phyloP scores from a whole-genome alignment of 2,797 vertebrate species.

The Hoplostethus atlanticus region DNA sequence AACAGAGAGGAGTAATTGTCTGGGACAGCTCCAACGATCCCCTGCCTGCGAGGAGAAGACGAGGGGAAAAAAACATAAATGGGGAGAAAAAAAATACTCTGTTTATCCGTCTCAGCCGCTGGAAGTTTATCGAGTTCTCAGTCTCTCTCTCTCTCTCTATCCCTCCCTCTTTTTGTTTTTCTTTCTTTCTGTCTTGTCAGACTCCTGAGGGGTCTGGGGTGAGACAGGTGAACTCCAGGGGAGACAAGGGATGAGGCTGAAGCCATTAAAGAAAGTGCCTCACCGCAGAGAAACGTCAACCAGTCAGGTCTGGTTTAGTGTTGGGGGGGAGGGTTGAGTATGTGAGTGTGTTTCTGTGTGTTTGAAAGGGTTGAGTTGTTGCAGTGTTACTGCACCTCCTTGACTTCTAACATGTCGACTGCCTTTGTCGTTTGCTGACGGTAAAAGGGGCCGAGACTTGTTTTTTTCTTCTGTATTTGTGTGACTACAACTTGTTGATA shows the following conservation, averaged over 20 bases:
- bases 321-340: slow-evolving; percentile 47
- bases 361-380: slow-evolving; percentile 18
- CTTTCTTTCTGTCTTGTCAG: slow-evolving; percentile 57
- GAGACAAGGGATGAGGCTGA: slow-evolving; percentile 73
- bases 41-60: slow-evolving; percentile 41
- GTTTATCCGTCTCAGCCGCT: slow-evolving; percentile 66
- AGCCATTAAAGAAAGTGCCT: slow-evolving; percentile 78
- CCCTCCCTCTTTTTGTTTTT: background rate
- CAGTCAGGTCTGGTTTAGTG: slow-evolving; percentile 73
- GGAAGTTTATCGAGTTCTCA: slow-evolving; percentile 53
- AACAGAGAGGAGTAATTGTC: slow-evolving; percentile 64
- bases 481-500: background rate
- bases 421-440: background rate
- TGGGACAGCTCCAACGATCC: slow-evolving; percentile 55
- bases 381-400: slow-evolving; percentile 4
- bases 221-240: slow-evolving; percentile 70
- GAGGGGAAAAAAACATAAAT: slow-evolving; percentile 44
- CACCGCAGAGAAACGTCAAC: slow-evolving; percentile 67
- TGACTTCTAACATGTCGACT: background rate
- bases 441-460: background rate
- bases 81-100: slow-evolving; percentile 29
- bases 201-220: slow-evolving; percentile 64
- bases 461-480: background rate
- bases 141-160: slow-evolving; percentile 2
- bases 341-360: background rate